phyloP scores from a whole-genome alignment of 2,797 vertebrate genomes.

The Mus minutoides region DNA sequence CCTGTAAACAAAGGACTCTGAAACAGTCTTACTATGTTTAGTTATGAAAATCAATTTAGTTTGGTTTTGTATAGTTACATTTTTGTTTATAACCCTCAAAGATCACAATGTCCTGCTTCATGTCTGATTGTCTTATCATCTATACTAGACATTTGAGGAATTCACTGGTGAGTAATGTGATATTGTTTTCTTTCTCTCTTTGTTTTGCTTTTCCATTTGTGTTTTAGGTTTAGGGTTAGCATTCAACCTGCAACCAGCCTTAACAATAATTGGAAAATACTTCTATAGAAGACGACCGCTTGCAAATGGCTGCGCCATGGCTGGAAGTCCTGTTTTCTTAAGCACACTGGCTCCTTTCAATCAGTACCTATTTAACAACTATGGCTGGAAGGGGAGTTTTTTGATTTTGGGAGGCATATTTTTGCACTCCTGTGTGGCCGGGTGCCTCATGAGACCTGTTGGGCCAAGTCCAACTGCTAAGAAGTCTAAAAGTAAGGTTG shows the following conservation, averaged over 20 bases:
- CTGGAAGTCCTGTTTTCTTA: conserved; percentile 98
- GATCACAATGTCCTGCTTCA: background rate
- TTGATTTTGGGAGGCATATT: conserved; percentile 94
- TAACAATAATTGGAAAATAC: conserved; percentile 98
- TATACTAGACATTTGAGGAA: background rate
- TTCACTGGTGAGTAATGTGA: background rate
- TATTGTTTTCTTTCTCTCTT: conserved; percentile 29
- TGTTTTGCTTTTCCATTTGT: conserved; percentile 60
- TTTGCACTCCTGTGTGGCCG: conserved; percentile 96
- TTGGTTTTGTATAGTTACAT: background rate
- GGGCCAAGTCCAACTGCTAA: conserved; percentile 76
- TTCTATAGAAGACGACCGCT: conserved; percentile 91
- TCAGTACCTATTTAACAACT: conserved; percentile 95
- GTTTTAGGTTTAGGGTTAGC: conserved; percentile 94
- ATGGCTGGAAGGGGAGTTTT: conserved; percentile 98
- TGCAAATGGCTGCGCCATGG: conserved; percentile 97
- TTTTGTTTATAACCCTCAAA: background rate
- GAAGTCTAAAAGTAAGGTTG: conserved; percentile 86
- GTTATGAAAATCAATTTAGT: background rate
- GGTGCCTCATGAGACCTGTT: conserved; percentile 96
- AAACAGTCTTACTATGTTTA: background rate
- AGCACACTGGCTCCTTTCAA: conserved; percentile 97
- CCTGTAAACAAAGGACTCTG: conserved; percentile 29
- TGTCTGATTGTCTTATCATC: background rate
- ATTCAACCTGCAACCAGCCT: conserved; percentile 97